Base-by-base conservation (phyloP, 2,113 vertebrate species). In the Etheostoma spectabile region DNA sequence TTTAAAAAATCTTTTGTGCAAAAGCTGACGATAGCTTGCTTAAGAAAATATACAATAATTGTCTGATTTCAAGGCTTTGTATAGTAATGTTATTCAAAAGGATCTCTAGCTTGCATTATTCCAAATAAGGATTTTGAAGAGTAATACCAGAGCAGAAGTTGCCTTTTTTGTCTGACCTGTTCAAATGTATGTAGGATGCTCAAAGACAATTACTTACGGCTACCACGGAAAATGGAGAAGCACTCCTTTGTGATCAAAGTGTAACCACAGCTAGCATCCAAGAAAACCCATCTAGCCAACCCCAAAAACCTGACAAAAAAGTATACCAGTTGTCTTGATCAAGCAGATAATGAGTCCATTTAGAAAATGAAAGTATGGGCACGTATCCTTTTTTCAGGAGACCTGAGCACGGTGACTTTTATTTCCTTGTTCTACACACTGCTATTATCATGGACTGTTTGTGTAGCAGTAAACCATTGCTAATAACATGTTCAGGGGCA, bases 191-290 rank as follows among this genome's bases (percentile, higher is more conserved):
- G 24, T 38, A 7, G 13, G 19, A 45, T 46, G 16, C 19, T 59
- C 13, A 57, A 19, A 60, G 35, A 35, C 14, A 55, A 24, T 48
- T 33, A 53, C 1, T 61, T 49, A 24, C 21, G 15, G 19, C 27
- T 51, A 52, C 48, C 42, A 5, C 30, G 4, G 8, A 52, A 48
- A 30, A 10, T 33, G n/a, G 22, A 65, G 30, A 66, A 33, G 27
- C 53, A 46, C 33, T 45, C 42, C 61, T 11, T 60, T 53, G 5
- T 19, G 73, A 65, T 65, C 51, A n/a, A 55, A 57, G 65, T 55
- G 27, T 35, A 67, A 69, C 77, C 66, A 38, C 67, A 69, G 13
- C 12, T 22, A 18, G 12, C 27, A 51, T 30, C 16, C 38, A 33
- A 77, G 42, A 27, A n/a, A 15, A 77, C 15, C 33, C 42, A 56